Evolutionary conservation across 92 coral and sea anemone species (phyloP).

Genomic region (Epizoanthus scotinus): DNA sequence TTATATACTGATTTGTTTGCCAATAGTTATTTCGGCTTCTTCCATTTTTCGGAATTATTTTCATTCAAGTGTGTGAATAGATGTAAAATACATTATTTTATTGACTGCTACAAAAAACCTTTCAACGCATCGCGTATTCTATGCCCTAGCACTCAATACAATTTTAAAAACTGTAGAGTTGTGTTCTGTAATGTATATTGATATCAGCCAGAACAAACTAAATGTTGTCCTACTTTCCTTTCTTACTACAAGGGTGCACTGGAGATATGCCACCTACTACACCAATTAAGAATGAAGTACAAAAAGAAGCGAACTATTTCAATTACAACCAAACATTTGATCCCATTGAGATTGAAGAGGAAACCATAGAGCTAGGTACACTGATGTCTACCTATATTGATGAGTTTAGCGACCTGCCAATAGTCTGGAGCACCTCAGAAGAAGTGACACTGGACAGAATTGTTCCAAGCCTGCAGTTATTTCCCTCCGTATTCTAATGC

Average conservation of each 20-base stretch:
- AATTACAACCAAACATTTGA: background rate
- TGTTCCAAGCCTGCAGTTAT: slow-evolving; percentile 13
- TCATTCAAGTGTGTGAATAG: too few species aligned
- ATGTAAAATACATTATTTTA: too few species aligned
- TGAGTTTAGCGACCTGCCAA: slow-evolving; percentile 20
- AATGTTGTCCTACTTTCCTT: background rate
- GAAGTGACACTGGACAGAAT: slow-evolving; percentile 31
- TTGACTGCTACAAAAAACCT: too few species aligned
- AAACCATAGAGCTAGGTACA: slow-evolving; percentile 3
- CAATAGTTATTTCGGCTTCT: too few species aligned
- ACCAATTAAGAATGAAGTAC: background rate
- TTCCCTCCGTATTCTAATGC: slow-evolving; percentile 11
- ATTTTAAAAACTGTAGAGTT: background rate
- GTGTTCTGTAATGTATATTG: background rate
- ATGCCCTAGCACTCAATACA: too few species aligned
- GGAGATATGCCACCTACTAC: background rate
- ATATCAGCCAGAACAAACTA: too few species aligned
- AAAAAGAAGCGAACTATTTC: background rate
- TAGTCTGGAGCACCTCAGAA: slow-evolving; percentile 18
- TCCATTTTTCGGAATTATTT: too few species aligned
- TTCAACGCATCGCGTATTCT: too few species aligned
- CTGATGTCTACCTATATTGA: slow-evolving; percentile 4
- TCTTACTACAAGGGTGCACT: background rate
- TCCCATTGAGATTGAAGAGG: background rate
- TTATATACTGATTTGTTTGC: too few species aligned